A percentile compares a stretch with the other conserved stretches of the same genome.
These are phyloP conservation scores for Buceros bicornis DNA, from an alignment of 2,797 vertebrate species.

Conservation along the genomic window DNA sequence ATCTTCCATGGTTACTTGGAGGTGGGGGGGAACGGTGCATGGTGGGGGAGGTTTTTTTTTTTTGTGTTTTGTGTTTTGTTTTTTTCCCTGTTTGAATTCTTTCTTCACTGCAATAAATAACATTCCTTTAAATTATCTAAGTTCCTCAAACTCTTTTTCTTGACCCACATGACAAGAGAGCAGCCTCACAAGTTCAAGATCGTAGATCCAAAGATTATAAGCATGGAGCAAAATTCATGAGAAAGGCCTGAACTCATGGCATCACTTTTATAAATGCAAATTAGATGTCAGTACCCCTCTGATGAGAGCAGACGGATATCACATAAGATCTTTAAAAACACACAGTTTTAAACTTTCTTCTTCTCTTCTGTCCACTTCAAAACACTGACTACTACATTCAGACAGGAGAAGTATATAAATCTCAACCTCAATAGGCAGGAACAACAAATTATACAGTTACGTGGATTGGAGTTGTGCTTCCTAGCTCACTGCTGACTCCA, in stretches of 20 bases:
- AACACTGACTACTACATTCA: background rate
- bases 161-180: slow-evolving; percentile 35
- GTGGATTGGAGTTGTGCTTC: background rate
- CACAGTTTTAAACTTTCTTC: background rate
- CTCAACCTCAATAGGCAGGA: background rate
- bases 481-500: background rate
- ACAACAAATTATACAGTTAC: background rate
- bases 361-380: background rate
- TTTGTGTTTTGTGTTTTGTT: background rate
- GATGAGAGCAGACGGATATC: background rate
- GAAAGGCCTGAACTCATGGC: slow-evolving; percentile 60
- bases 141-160: slow-evolving; percentile 30
- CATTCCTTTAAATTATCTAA: slow-evolving; percentile 46
- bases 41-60: too few relatives aligned
- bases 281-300: background rate
- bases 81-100: background rate
- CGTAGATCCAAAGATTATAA: slow-evolving; percentile 67
- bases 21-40: too few relatives aligned
- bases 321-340: background rate
- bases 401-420: background rate
- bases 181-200: slow-evolving; percentile 33
- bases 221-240: slow-evolving; percentile 54
- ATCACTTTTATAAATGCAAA: background rate
- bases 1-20: background rate
- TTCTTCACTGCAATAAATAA: slow-evolving; percentile 40